Base-by-base conservation (phyloP, 2,113 vertebrate species). In the Colius striatus region DNA sequence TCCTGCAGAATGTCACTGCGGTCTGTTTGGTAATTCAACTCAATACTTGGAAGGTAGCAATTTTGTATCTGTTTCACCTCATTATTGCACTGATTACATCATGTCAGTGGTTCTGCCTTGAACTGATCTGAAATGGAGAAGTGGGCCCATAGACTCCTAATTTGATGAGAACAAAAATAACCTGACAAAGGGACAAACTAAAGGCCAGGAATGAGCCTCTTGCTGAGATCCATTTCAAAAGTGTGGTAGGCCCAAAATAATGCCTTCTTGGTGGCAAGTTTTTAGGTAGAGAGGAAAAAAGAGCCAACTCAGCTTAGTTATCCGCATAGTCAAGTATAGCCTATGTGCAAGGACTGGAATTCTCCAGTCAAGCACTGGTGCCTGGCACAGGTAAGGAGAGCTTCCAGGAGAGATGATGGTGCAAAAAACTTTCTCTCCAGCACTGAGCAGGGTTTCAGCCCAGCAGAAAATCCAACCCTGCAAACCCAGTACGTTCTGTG, bases 251-350 rank as follows among this genome's bases (percentile, higher is more conserved):
- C 7, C 5, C 34, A 68, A 58, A 84, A 23, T 36, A 21, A 17
- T n/a, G 27, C 11, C 32, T 81, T 76, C 51, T 60, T 0, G 1
- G 55, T 18, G 5, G 15, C 0, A 2, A 54, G 22, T 12, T 54
- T 76, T 81, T 32, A 51, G 47, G 43, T 22, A n/a, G 16, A 53
- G 34, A 13, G 20, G 4, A 1, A 30, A n/a, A 80, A 74, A 25
- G 48, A 55, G 13, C 25, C 30, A 78, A 19, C 29, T 86, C n/a
- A 14, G 27, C 30, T 38, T 68, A 5, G 32, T 68, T 36, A 17
- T n/a, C 47, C 21, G 19, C 4, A 13, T 43, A 60, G 51, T 34
- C 53, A 66, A 71, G 54, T 36, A 36, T 8, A 75, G 34, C 45
- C 22, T 18, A 25, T 83, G 38, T 16, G 34, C 6, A 5, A 63